Evolutionary conservation across 53 echinoderm and acorn worm genomes (phyloP).

Genomic region (Temnopleurus reevesii): DNA sequence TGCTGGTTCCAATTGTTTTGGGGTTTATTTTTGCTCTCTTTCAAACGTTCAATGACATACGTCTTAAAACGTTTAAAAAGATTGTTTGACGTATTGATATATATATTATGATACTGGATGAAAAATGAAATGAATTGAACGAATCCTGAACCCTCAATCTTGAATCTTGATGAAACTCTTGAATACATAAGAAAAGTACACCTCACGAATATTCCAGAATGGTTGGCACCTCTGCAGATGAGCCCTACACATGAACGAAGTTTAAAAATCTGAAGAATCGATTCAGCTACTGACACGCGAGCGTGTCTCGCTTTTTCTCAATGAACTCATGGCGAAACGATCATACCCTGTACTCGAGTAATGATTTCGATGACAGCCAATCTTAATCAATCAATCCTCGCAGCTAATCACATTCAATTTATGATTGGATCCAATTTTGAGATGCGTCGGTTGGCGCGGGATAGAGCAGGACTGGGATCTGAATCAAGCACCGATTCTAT

Average conservation of each 20-base stretch:
- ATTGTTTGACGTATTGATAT: too few relatives aligned
- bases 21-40: too few relatives aligned
- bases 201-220: too few relatives aligned
- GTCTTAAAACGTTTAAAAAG: too few relatives aligned
- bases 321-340: neutral
- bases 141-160: too few relatives aligned
- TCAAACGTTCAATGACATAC: too few relatives aligned
- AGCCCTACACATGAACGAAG: neutral
- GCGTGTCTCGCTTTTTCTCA: neutral
- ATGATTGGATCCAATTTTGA: constrained; percentile 17
- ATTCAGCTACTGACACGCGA: constrained; percentile 32
- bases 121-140: too few relatives aligned
- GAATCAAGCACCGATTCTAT: constrained; percentile 3
- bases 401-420: constrained; percentile 22
- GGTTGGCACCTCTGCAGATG: too few relatives aligned
- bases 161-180: too few relatives aligned
- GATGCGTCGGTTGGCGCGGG: neutral
- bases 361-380: constrained; percentile 23
- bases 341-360: neutral
- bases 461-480: constrained; percentile 1
- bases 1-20: too few relatives aligned
- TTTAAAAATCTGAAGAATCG: constrained; percentile 1
- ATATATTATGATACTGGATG: too few relatives aligned
- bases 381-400: constrained; percentile 34
- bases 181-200: too few relatives aligned